Conservation (phyloP, 92 coral and sea anemone species). For the Isaurus tuberculatus region DNA sequence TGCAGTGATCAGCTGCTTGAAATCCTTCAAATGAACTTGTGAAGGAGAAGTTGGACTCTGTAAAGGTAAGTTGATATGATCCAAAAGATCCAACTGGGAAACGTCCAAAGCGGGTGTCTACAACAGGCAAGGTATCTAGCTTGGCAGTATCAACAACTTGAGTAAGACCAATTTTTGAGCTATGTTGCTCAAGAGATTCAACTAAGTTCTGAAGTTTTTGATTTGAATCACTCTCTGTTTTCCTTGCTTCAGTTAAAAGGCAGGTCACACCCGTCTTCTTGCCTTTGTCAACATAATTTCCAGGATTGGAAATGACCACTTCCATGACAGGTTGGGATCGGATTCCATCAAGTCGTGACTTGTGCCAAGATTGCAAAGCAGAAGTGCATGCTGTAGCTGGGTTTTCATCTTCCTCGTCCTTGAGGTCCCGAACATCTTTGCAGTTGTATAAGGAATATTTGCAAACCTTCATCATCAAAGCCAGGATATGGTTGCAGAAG, state of each 20-base stretch:
- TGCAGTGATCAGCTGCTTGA: constrained; percentile 27
- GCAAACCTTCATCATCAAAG: constrained; percentile 65
- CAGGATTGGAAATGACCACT: constrained; percentile 55
- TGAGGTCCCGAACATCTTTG: constrained; percentile 39
- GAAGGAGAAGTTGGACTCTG: constrained; percentile 48
- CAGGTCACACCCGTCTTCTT: constrained; percentile 2
- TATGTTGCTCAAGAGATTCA: constrained; percentile 14
- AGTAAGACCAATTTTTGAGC: neutral
- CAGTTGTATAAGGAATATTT: constrained; percentile 60
- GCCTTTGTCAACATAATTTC: neutral
- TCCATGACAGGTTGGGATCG: constrained; percentile 61
- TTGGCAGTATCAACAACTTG: neutral
- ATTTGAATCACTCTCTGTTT: neutral
- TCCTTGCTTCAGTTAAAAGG: constrained; percentile 15
- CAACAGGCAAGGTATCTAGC: neutral
- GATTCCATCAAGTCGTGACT: constrained; percentile 33
- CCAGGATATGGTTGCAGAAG: constrained; percentile 66
- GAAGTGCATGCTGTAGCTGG: constrained; percentile 65
- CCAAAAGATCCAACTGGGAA: constrained; percentile 32
- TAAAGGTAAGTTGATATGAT: constrained; percentile 42
- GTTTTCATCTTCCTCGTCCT: constrained; percentile 66
- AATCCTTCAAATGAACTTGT: constrained; percentile 51
- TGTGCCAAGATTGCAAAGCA: constrained; percentile 65
- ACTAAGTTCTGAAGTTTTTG: neutral
- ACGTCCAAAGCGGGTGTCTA: constrained; percentile 18